These are phyloP conservation scores for Melospiza melodia DNA, from an alignment of 2,113 vertebrate species.

Conservation along the genomic window DNA sequence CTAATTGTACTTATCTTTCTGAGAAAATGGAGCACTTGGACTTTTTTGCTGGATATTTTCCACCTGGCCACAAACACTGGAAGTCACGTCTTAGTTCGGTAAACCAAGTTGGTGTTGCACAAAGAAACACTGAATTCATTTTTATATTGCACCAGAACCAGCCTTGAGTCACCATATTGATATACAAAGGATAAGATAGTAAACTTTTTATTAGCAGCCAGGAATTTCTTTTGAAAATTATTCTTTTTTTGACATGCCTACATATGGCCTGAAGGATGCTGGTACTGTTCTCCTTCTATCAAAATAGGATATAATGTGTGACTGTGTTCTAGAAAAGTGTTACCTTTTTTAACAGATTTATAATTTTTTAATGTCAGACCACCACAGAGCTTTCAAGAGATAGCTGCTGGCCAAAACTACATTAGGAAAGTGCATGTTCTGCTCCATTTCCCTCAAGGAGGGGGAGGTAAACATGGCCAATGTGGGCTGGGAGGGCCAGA, in stretches of 20 bases:
- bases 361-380: slow-evolving; percentile 64
- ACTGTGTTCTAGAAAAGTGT: slow-evolving; percentile 59
- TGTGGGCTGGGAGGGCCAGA: background rate
- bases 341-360: slow-evolving; percentile 62
- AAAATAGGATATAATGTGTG: slow-evolving; percentile 56
- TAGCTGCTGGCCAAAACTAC: slow-evolving; percentile 51
- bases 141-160: background rate
- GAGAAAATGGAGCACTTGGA: background rate
- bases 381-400: slow-evolving; percentile 52
- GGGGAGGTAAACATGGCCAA: background rate
- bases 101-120: background rate
- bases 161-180: slow-evolving; percentile 14
- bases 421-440: slow-evolving; percentile 26
- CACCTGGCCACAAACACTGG: background rate
- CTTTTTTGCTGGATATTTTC: background rate
- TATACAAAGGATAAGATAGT: slow-evolving; percentile 8
- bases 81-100: background rate
- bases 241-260: slow-evolving; percentile 44
- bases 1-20: background rate
- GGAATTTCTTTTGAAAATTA: slow-evolving; percentile 28
- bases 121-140: background rate
- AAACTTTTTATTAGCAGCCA: slow-evolving; percentile 35
- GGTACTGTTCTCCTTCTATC: slow-evolving; percentile 55
- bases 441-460: slow-evolving; percentile 46
- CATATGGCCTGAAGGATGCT: slow-evolving; percentile 57